phyloP scores from a whole-genome alignment of 2,113 vertebrate species.

The Cyanoliseus patagonus region DNA sequence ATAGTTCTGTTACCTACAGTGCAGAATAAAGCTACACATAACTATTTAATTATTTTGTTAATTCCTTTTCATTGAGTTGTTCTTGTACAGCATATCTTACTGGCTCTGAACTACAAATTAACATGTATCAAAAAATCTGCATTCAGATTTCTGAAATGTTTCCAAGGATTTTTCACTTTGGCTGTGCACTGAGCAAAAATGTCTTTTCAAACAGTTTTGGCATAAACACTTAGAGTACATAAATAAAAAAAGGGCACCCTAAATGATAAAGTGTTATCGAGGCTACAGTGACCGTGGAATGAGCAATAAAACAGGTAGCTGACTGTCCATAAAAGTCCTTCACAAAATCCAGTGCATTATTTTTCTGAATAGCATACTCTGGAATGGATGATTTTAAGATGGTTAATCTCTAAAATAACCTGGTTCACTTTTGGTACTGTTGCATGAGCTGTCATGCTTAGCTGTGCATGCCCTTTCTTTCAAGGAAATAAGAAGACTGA shows the following conservation, averaged over 20 bases:
- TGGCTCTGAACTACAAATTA: neutral
- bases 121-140: neutral
- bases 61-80: neutral
- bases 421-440: neutral
- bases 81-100: neutral
- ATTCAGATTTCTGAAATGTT: neutral
- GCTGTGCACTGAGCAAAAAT: neutral
- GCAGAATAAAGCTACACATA: neutral
- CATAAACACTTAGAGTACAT: neutral
- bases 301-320: neutral
- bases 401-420: neutral
- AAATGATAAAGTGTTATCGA: neutral
- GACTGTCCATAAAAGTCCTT: neutral
- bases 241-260: neutral
- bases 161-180: neutral
- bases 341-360: neutral
- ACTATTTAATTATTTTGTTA: neutral
- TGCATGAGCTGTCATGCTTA: neutral
- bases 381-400: neutral
- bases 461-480: neutral
- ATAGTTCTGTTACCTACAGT: neutral
- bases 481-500: neutral
- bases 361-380: neutral
- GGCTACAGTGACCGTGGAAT: neutral
- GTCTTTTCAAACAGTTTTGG: neutral